These are phyloP conservation scores for Aproaerema taeniolella DNA, from an alignment of 2,888 invertebrate species.

Conservation along the genomic window DNA sequence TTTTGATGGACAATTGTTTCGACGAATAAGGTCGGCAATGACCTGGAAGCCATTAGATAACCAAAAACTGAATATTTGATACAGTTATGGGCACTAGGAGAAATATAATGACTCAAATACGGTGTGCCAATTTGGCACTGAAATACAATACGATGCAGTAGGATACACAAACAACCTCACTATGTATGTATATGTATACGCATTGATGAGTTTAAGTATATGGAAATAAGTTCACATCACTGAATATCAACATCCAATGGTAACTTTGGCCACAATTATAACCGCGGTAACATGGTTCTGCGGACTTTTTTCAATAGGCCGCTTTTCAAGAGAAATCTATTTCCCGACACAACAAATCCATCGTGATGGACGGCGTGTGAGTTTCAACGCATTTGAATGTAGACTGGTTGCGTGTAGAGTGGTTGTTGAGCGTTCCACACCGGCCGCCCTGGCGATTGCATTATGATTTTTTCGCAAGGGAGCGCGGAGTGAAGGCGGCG, in stretches of 20 bases:
- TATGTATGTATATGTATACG: no score
- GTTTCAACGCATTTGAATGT: slow-evolving; percentile 73
- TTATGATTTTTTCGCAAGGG: slow-evolving; percentile 76
- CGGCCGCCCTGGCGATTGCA: slow-evolving; percentile 75
- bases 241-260: slow-evolving; percentile 65
- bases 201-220: no score
- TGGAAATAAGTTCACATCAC: slow-evolving; percentile 69
- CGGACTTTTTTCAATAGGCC: slow-evolving; percentile 49
- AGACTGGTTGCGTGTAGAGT: slow-evolving; percentile 70
- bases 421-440: slow-evolving; percentile 70
- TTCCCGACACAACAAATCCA: slow-evolving; percentile 67
- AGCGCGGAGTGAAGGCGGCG: slow-evolving; percentile 57
- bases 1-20: slow-evolving; percentile 65
- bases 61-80: no score
- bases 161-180: no score
- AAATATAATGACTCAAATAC: no score
- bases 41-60: slow-evolving; percentile 39
- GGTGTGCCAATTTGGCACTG: no score
- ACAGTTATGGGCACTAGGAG: no score
- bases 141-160: no score
- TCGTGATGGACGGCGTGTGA: slow-evolving; percentile 74
- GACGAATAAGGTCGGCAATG: slow-evolving; percentile 52
- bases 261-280: slow-evolving; percentile 48
- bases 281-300: slow-evolving; percentile 30
- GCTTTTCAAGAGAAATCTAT: slow-evolving; percentile 63